Conservation (phyloP, 2,797 vertebrate species). For the Myotis findleyi region DNA sequence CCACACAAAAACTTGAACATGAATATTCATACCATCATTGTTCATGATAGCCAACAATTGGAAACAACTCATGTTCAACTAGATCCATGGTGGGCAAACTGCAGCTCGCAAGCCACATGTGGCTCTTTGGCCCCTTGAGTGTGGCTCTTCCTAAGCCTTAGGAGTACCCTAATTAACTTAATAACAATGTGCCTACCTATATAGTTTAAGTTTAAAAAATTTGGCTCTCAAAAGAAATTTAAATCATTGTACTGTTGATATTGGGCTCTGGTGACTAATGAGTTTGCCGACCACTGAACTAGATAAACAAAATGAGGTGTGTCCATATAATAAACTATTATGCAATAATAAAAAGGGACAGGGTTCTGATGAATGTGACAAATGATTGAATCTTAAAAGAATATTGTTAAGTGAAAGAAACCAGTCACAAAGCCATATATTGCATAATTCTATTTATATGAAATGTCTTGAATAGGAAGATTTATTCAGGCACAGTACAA, state of each 20-base stretch:
- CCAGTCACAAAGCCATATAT: background rate
- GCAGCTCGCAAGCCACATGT: too few species aligned
- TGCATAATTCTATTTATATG: background rate
- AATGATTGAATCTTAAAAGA: background rate
- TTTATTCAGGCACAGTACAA: background rate
- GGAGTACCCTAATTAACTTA: too few species aligned
- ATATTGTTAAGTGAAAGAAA: background rate
- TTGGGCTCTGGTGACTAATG: too few species aligned
- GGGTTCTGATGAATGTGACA: background rate
- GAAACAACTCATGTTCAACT: background rate
- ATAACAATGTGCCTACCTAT: too few species aligned
- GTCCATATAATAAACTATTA: background rate
- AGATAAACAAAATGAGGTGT: background rate
- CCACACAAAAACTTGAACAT: background rate
- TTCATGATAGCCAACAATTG: background rate
- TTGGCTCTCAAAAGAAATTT: too few species aligned
- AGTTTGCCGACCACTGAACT: background rate
- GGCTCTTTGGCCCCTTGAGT: too few species aligned
- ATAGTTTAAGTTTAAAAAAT: too few species aligned
- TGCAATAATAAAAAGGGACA: background rate
- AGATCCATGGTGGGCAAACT: background rate
- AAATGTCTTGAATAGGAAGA: background rate
- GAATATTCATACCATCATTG: background rate
- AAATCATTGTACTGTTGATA: too few species aligned
- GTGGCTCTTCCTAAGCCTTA: too few species aligned